Evolutionary conservation across 1,140 invertebrate genomes (phyloP).

Genomic region (Wiebesia pumilae): DNA sequence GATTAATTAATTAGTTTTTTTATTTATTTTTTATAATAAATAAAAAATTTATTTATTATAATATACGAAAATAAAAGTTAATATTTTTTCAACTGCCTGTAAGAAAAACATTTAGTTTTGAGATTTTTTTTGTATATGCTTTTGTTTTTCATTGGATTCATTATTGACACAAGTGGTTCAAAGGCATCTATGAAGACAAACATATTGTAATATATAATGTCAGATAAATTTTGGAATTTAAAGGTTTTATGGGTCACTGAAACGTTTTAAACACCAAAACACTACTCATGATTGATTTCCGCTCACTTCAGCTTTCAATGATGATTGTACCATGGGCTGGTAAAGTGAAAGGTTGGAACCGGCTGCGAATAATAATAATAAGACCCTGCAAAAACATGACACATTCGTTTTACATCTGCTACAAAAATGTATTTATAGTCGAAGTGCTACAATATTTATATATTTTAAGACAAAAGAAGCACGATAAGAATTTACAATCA

Average conservation of each 20-base stretch:
- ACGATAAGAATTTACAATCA: background rate
- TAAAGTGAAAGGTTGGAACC: slow-evolving; percentile 74
- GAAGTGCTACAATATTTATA: background rate
- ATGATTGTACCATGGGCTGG: slow-evolving; percentile 74
- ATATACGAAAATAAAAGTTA: slow-evolving; percentile 13
- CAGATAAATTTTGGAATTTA: background rate
- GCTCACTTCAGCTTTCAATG: slow-evolving; percentile 53
- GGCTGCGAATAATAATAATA: slow-evolving; percentile 76
- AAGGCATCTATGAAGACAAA: background rate
- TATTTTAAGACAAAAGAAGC: background rate
- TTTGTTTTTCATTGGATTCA: background rate
- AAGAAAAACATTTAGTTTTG: background rate
- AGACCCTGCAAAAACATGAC: slow-evolving; percentile 60
- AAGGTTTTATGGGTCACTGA: background rate
- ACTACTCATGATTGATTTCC: slow-evolving; percentile 44
- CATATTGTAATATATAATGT: background rate
- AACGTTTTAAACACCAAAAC: slow-evolving; percentile 38
- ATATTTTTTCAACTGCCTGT: background rate
- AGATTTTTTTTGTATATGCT: background rate
- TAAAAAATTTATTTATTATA: too few relatives aligned
- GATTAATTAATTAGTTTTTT: too few relatives aligned
- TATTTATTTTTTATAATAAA: too few relatives aligned
- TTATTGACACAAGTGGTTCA: background rate
- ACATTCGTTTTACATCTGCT: slow-evolving; percentile 56
- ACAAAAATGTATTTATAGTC: slow-evolving; percentile 24